Conservation (phyloP, 2,113 vertebrate genomes). For the Ceyx cyanopectus region DNA sequence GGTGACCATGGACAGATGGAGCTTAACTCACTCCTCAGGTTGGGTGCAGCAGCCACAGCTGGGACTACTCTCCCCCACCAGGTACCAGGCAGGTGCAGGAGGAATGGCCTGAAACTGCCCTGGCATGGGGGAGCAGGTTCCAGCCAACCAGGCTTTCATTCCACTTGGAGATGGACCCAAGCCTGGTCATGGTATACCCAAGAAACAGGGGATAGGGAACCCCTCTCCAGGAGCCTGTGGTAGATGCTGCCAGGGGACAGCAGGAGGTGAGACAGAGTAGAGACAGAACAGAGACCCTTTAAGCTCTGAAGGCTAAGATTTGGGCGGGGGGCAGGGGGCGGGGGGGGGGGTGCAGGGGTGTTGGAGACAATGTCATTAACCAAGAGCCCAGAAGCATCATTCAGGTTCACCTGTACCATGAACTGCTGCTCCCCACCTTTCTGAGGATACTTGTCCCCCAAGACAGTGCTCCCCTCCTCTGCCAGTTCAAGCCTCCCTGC, state of each 20-base stretch:
- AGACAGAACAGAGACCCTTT: background rate
- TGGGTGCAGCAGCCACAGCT: background rate
- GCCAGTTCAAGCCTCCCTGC: background rate
- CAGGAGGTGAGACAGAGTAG: background rate
- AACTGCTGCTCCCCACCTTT: too few species aligned
- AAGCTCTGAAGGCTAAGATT: background rate
- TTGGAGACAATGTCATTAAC: background rate
- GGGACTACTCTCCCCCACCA: fast-evolving
- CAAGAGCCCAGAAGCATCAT: background rate
- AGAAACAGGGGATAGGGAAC: background rate
- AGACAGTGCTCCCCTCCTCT: background rate
- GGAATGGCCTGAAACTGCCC: background rate
- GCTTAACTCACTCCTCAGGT: background rate
- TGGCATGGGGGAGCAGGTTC: background rate
- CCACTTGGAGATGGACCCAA: background rate
- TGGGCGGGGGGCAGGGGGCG: background rate
- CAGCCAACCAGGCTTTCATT: background rate
- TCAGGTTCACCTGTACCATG: background rate
- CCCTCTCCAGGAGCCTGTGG: background rate
- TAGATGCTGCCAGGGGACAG: background rate
- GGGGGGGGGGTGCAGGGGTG: too few species aligned
- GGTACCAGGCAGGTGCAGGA: background rate
- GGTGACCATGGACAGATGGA: fast-evolving
- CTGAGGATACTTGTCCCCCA: background rate
- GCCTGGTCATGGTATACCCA: background rate